These are phyloP conservation scores for Odontophorus gujanensis DNA, from an alignment of 2,113 vertebrate species.

Conservation along the genomic window DNA sequence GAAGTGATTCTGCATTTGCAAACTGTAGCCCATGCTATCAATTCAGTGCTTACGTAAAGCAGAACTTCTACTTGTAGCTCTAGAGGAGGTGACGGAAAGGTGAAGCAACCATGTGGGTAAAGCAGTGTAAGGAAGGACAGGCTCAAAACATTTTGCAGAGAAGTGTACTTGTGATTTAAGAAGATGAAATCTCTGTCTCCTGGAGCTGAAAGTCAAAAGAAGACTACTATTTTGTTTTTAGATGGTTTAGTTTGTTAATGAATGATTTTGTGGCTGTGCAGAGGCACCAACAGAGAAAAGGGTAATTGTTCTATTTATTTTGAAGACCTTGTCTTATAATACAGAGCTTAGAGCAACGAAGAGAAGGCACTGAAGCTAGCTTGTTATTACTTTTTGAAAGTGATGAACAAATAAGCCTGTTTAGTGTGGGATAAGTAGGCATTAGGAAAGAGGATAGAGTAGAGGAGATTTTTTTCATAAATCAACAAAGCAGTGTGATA, in stretches of 20 bases:
- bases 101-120: not conserved
- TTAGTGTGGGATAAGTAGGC: not conserved
- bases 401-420: not conserved
- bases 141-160: rapidly evolving
- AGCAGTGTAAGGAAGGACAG: rapidly evolving
- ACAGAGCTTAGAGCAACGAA: not conserved
- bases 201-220: not conserved
- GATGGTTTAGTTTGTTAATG: not conserved
- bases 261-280: not conserved
- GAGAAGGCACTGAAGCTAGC: not conserved
- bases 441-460: rapidly evolving
- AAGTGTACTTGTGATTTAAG: not conserved
- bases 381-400: not conserved
- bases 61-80: not conserved
- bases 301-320: not conserved
- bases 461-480: not conserved
- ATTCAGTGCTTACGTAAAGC: not conserved
- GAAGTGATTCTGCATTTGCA: not conserved
- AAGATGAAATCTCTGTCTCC: not conserved
- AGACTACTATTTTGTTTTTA: not conserved
- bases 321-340: not conserved
- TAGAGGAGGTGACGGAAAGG: not conserved
- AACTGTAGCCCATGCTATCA: not conserved
- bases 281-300: not conserved
- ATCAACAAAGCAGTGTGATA: not conserved